A percentile compares a stretch with the other conserved stretches of the same genome.
Evolutionary conservation across 2,113 vertebrate genomes (phyloP).

Genomic region (Sapayoa aenigma): DNA sequence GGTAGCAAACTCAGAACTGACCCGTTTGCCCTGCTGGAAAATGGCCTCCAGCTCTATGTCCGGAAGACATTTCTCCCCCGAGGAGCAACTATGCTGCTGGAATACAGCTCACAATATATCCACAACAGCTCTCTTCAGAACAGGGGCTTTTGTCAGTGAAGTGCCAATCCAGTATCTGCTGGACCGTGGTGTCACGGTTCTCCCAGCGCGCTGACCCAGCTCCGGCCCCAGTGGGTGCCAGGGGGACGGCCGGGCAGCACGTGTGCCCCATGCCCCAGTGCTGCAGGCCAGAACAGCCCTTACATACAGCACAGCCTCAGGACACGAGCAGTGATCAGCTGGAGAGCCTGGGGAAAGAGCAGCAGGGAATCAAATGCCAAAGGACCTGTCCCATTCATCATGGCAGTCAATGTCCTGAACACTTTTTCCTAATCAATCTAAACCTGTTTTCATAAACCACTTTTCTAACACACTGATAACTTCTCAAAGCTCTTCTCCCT

Average conservation of each 20-base stretch:
- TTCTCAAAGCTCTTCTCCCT: not conserved
- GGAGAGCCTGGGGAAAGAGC: accelerated
- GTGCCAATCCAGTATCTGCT: not conserved
- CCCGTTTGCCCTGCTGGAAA: no score
- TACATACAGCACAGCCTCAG: not conserved
- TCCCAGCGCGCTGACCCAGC: no score
- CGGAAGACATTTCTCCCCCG: not conserved
- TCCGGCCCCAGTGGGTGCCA: accelerated
- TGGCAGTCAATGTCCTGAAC: accelerated
- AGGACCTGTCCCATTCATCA: not conserved
- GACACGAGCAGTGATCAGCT: not conserved
- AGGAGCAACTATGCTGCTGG: not conserved
- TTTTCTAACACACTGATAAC: not conserved
- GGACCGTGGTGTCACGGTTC: accelerated
- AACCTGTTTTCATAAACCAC: not conserved
- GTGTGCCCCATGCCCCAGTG: accelerated
- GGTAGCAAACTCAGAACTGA: not conserved
- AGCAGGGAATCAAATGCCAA: accelerated
- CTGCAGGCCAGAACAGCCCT: not conserved
- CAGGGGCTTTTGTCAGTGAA: no score
- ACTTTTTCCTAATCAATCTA: not conserved
- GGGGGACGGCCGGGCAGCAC: no score
- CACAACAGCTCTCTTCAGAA: not conserved
- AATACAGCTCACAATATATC: not conserved
- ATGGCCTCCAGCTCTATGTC: not conserved